Percentiles rank a stretch among this genome's conserved stretches.
phyloP scores from a whole-genome alignment of 1,140 invertebrate genomes.

The Aphaenogaster floridana region DNA sequence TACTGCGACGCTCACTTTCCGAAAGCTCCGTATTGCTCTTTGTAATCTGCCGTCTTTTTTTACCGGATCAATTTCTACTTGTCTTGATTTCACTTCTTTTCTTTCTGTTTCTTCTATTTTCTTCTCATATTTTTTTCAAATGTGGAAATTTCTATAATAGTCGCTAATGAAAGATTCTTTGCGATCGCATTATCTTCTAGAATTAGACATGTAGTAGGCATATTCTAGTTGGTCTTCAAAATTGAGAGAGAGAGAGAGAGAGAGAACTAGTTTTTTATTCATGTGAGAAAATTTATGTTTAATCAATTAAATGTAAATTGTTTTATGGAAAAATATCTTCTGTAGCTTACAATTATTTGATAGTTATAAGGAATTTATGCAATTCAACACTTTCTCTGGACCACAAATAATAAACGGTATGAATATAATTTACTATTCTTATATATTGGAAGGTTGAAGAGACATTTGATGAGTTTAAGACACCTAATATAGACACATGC shows the following conservation, averaged over 20 bases:
- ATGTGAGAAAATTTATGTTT: not conserved
- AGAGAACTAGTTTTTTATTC: not conserved
- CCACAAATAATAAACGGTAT: not conserved
- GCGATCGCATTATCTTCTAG: not conserved
- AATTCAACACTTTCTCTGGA: not conserved
- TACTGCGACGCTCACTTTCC: slow-evolving; percentile 33
- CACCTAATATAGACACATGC: slow-evolving; percentile 23
- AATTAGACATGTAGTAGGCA: not conserved
- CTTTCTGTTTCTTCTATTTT: slow-evolving; percentile 20
- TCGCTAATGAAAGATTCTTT: not conserved
- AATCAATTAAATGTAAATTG: not conserved
- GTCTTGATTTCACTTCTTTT: not conserved
- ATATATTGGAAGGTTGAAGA: not conserved
- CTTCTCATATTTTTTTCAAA: slow-evolving; percentile 4
- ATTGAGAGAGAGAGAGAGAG: not conserved
- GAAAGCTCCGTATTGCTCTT: not conserved
- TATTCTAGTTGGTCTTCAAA: not conserved
- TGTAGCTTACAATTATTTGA: not conserved
- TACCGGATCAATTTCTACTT: not conserved
- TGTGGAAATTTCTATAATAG: slow-evolving; percentile 5
- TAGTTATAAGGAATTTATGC: not conserved
- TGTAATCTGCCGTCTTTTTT: slow-evolving; percentile 33
- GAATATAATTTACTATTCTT: slow-evolving; percentile 5
- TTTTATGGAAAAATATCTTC: not conserved
- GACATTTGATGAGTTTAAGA: not conserved